Evolutionary conservation across 1,140 invertebrate species (phyloP), one percentile per base, ranked within the genome.

Genomic region (Ceratina calcarata): DNA sequence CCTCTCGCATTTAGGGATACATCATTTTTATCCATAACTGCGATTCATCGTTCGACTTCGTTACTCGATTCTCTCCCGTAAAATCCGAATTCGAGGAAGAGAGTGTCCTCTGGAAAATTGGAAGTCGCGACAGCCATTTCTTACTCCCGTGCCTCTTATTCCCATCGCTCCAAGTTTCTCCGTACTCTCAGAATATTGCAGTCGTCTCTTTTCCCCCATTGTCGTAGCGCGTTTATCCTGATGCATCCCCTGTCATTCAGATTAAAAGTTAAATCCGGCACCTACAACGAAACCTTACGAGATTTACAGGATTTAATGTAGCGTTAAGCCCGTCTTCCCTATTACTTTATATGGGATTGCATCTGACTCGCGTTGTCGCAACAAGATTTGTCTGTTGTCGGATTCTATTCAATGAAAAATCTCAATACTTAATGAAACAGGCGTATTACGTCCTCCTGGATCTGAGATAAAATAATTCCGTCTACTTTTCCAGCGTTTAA

Each of bases 181-280:
- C n/a, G 53, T 60, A 55, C 74, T 68, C 55, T 76, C 49, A 68
- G 60, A 78, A 87, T 82, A 81, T 86, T 85, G 57, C 83, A 65
- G 64, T 73, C 22, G 37, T 65, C 58, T 64, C 22, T 80, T 74
- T 81, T 84, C 60, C 51, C 24, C 64, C 57, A 51, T 24, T 16
- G 57, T 55, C 53, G 22, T 49, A 67, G 49, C 51, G 16, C 24
- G 55, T 22, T 49, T 60, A 27, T 16, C 53, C 20, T 13, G 18
- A 61, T 49, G 37, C 20, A 68, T 60, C 45, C 49, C 27, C 37
- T 20, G 73, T 67, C 32, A 51, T 76, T 68, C 55, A 20, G 15
- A 60, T 76, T 76, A 61, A 76, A 65, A 68, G 37, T 76, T 76
- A 57, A 45, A 49, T 18, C 22, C 49, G 10, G 10, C 10, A 51